These are phyloP conservation scores for Chaenogobius annularis DNA, from an alignment of 2,113 vertebrate genomes.

Conservation along the genomic window DNA sequence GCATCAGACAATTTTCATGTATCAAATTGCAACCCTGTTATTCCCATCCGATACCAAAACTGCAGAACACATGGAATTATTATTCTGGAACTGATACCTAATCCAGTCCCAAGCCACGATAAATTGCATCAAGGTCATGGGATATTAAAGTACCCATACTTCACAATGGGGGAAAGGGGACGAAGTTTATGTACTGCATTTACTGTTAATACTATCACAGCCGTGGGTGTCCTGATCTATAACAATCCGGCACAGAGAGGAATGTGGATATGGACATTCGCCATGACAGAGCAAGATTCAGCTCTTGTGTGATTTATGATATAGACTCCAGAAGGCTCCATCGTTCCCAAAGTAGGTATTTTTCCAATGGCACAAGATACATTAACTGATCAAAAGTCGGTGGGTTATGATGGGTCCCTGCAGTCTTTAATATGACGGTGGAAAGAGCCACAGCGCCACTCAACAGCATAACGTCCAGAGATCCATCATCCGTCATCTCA, in stretches of 20 bases:
- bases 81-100: no score
- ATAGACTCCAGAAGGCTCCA: constrained; percentile 7
- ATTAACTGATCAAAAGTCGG: constrained; percentile 33
- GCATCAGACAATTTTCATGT: no score
- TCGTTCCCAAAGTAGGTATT: constrained; percentile 13
- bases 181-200: not conserved
- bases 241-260: not conserved
- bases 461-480: constrained; percentile 32
- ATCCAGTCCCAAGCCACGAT: no score
- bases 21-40: no score
- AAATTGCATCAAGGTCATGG: no score
- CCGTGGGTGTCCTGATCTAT: not conserved
- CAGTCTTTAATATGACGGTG: constrained; percentile 33
- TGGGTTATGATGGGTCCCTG: constrained; percentile 37
- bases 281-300: not conserved
- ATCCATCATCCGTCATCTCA: constrained; percentile 49
- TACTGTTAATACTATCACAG: no score
- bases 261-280: not conserved
- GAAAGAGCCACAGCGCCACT: constrained; percentile 37
- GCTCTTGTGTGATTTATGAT: constrained; percentile 1
- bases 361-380: constrained; percentile 14
- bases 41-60: no score
- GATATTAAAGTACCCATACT: no score
- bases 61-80: no score
- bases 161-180: no score